phyloP scores from a whole-genome alignment of 2,888 invertebrate species.

The Eulithis testata region DNA sequence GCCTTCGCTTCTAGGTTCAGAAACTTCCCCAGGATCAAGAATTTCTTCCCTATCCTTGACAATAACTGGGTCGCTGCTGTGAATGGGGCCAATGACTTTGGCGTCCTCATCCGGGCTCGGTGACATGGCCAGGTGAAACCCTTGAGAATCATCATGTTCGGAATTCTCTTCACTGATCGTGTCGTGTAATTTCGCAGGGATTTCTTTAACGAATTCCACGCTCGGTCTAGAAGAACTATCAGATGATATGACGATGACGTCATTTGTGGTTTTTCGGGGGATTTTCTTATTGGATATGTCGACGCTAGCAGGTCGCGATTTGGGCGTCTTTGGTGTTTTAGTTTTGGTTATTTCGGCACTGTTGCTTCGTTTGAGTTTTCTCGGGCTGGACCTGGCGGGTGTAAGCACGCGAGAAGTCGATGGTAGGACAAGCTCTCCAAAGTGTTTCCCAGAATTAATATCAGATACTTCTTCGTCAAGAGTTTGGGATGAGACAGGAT shows the following conservation, averaged over 20 bases:
- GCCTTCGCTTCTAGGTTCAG: conserved; percentile 66
- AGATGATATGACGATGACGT: conserved; percentile 24
- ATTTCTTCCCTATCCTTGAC: conserved; percentile 61
- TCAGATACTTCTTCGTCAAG: conserved; percentile 73
- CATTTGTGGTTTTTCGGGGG: conserved; percentile 51
- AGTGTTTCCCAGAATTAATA: conserved; percentile 61
- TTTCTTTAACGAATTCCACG: conserved; percentile 63
- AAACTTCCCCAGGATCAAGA: conserved; percentile 56
- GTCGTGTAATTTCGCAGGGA: conserved; percentile 57
- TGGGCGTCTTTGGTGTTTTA: conserved; percentile 70
- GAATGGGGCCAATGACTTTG: conserved; percentile 40
- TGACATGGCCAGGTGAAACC: conserved; percentile 69
- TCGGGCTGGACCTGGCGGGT: conserved; percentile 68
- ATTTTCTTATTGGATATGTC: conserved; percentile 67
- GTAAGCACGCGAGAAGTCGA: conserved; percentile 66
- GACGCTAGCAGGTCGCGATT: conserved; percentile 69
- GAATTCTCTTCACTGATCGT: conserved; percentile 65
- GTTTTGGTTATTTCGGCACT: conserved; percentile 65
- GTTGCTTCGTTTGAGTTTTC: conserved; percentile 70
- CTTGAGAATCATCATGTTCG: conserved; percentile 74
- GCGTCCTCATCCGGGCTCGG: conserved; percentile 58
- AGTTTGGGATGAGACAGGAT: conserved; percentile 59
- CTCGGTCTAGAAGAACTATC: conserved; percentile 43
- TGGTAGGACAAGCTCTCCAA: conserved; percentile 56
- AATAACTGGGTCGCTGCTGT: conserved; percentile 65